phyloP scores from a whole-genome alignment of 2,888 invertebrate genomes.

The Chrysolina haemoptera region DNA sequence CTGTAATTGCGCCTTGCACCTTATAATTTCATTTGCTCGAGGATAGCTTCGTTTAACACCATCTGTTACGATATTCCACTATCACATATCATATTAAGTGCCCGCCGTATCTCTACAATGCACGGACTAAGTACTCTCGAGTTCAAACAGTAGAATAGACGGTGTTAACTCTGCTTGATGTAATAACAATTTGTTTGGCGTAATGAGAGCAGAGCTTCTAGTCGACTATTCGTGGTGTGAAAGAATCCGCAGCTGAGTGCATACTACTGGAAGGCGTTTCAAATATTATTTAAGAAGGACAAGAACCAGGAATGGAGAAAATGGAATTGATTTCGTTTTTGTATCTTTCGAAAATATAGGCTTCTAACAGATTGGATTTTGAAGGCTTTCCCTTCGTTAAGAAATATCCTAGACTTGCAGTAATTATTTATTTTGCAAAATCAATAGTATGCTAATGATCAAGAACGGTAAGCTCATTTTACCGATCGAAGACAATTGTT shows the following conservation, averaged over 20 bases:
- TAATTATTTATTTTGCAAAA: too few relatives aligned
- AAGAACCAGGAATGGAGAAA: too few relatives aligned
- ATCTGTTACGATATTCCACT: slow-evolving; percentile 54
- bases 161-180: slow-evolving; percentile 14
- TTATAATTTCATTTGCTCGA: slow-evolving; percentile 65
- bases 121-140: slow-evolving; percentile 21
- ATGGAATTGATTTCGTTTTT: too few relatives aligned
- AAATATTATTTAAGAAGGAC: too few relatives aligned
- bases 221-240: background rate
- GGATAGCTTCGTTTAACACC: slow-evolving; percentile 65
- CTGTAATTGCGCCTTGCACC: slow-evolving; percentile 63
- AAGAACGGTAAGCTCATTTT: too few relatives aligned
- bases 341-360: too few relatives aligned
- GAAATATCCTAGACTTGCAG: too few relatives aligned
- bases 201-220: slow-evolving; percentile 15
- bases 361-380: too few relatives aligned
- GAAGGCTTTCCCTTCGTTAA: too few relatives aligned
- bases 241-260: background rate
- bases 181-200: slow-evolving; percentile 8
- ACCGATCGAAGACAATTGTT: too few relatives aligned
- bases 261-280: background rate
- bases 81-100: slow-evolving; percentile 37
- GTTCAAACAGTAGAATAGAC: slow-evolving; percentile 16
- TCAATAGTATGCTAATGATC: too few relatives aligned
- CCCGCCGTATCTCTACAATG: slow-evolving; percentile 19